phyloP scores from a whole-genome alignment of 2,113 vertebrate genomes.

The Junco hyemalis region DNA sequence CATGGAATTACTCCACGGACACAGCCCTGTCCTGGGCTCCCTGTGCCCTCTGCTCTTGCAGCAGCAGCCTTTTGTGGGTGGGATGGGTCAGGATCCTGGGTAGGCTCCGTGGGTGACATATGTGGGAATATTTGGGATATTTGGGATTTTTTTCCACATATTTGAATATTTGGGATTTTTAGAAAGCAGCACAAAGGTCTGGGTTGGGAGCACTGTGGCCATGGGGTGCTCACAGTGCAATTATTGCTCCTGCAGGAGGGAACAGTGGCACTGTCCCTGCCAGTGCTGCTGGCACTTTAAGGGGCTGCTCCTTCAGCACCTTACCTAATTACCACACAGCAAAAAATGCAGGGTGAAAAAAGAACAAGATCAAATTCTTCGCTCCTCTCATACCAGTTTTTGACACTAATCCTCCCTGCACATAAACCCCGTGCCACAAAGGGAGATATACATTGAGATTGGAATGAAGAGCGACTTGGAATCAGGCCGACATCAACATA shows the following conservation, averaged over 20 bases:
- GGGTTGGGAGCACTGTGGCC: not conserved
- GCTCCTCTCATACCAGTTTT: slow-evolving; percentile 51
- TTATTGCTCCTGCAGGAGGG: not conserved
- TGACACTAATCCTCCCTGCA: slow-evolving; percentile 60
- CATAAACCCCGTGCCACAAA: slow-evolving; percentile 23
- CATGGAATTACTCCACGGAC: not conserved
- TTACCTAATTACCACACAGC: not conserved
- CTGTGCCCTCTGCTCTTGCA: not conserved
- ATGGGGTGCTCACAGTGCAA: not conserved
- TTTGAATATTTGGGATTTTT: not conserved
- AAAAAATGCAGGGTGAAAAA: slow-evolving; percentile 4
- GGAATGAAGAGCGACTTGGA: slow-evolving; percentile 42
- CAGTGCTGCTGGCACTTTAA: not conserved
- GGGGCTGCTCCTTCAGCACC: not conserved
- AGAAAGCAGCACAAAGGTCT: not conserved
- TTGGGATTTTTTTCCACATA: not conserved
- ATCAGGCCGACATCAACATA: slow-evolving; percentile 1
- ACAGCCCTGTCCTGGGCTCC: not conserved
- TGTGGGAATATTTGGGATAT: not conserved
- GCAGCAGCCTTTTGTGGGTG: fast-evolving
- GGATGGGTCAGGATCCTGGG: not conserved
- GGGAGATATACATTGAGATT: slow-evolving; percentile 42
- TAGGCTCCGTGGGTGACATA: not conserved
- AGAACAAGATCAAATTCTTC: slow-evolving; percentile 22
- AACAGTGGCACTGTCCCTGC: not conserved